Conservation (phyloP, 1,140 invertebrate species). For the Globodera rostochiensis region DNA sequence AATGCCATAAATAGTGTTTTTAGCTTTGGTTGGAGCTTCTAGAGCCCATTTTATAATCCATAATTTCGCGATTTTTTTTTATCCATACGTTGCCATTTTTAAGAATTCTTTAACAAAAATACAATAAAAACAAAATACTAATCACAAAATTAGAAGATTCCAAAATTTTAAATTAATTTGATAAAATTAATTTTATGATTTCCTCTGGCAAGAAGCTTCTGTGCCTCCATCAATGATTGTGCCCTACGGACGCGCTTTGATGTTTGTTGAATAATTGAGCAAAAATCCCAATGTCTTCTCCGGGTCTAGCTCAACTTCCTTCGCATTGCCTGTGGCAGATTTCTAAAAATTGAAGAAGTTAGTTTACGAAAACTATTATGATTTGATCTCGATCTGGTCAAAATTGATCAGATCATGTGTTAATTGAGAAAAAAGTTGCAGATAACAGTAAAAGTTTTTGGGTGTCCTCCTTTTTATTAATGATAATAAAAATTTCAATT, state of each 20-base stretch:
- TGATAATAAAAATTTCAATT: neutral
- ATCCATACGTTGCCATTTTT: no score
- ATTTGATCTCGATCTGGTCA: neutral
- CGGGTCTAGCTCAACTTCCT: slow-evolving; percentile 9
- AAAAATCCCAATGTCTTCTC: slow-evolving; percentile 30
- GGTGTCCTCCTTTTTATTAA: slow-evolving; percentile 30
- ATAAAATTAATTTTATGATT: neutral
- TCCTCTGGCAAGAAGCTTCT: neutral
- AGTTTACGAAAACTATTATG: no score
- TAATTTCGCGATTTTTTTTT: no score
- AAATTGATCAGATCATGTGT: slow-evolving; percentile 3
- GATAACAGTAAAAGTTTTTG: no score
- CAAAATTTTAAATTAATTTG: neutral
- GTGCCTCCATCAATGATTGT: neutral
- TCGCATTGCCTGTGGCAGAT: neutral
- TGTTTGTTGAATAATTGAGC: slow-evolving; percentile 38
- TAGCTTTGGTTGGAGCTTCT: no score
- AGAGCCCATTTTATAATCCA: no score
- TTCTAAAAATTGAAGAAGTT: neutral
- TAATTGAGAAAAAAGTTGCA: no score
- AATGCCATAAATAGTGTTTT: no score
- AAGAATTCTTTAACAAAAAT: no score
- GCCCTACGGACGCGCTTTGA: slow-evolving; percentile 24
- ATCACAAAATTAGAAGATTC: no score
- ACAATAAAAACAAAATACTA: no score